A percentile compares a stretch with the other conserved stretches of the same genome.
These are phyloP conservation scores for Ophion costatus DNA, from an alignment of 2,888 invertebrate genomes.

Conservation along the genomic window DNA sequence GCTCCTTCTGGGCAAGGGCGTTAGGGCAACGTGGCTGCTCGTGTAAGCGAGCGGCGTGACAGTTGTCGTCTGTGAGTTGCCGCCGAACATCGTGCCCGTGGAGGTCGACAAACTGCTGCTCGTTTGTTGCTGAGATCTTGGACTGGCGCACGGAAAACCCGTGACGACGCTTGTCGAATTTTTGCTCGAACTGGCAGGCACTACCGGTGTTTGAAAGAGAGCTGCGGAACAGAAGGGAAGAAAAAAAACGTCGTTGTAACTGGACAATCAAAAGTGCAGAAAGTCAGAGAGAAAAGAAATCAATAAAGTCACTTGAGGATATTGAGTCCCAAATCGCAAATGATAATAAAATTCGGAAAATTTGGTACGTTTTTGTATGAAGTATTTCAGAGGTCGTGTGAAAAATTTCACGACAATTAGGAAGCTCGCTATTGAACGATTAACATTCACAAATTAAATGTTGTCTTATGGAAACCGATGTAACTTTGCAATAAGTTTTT, in stretches of 20 bases:
- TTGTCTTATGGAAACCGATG: too few species aligned
- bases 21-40: conserved; percentile 85
- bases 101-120: conserved; percentile 32
- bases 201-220: conserved; percentile 88
- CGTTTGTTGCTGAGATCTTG: conserved; percentile 79
- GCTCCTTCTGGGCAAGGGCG: conserved; percentile 79
- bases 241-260: not conserved
- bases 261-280: not conserved
- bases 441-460: too few species aligned
- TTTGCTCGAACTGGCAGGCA: conserved; percentile 78
- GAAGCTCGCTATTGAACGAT: too few species aligned
- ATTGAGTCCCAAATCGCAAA: too few species aligned
- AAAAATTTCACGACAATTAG: too few species aligned
- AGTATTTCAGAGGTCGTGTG: too few species aligned
- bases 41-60: conserved; percentile 86
- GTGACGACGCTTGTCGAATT: conserved; percentile 72
- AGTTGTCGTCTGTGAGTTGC: conserved; percentile 83
- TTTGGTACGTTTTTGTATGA: too few species aligned
- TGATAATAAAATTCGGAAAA: too few species aligned
- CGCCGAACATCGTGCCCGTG: conserved; percentile 61
- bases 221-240: conserved; percentile 77
- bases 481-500: too few species aligned
- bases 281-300: not conserved
- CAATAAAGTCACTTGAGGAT: not conserved
- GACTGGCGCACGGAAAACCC: conserved; percentile 81